Percentiles rank a stretch among this genome's conserved stretches.
Conservation (phyloP, 1,140 invertebrate genomes). For the Pseudomyrmex concolor region DNA sequence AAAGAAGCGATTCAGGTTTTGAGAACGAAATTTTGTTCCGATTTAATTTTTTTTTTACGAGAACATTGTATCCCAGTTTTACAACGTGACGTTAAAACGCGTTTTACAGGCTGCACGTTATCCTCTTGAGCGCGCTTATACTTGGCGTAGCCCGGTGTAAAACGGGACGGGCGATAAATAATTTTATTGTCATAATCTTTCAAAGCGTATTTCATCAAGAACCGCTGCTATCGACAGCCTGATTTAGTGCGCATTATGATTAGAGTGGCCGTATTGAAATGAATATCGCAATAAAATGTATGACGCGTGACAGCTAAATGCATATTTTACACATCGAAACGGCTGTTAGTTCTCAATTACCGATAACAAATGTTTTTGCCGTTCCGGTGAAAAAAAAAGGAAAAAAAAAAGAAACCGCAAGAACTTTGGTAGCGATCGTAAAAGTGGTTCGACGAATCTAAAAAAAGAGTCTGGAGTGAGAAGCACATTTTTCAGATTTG, state of each 20-base stretch:
- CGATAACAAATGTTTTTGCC: slow-evolving; percentile 9
- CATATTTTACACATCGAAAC: slow-evolving; percentile 21
- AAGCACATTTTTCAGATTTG: slow-evolving; percentile 35
- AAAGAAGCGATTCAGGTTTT: background rate
- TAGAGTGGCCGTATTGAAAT: slow-evolving; percentile 1
- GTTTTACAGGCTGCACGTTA: background rate
- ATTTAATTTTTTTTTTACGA: slow-evolving; percentile 4
- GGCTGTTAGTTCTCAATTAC: background rate
- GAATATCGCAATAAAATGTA: slow-evolving; percentile 12
- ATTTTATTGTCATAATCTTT: background rate
- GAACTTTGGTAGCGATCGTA: no score
- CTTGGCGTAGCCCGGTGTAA: slow-evolving; percentile 4
- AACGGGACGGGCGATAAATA: slow-evolving; percentile 24
- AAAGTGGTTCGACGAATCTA: background rate
- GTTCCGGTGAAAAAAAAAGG: background rate
- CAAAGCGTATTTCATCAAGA: slow-evolving; percentile 10
- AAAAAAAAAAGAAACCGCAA: background rate
- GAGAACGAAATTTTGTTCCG: background rate
- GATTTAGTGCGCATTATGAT: slow-evolving; percentile 23
- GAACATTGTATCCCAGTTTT: background rate
- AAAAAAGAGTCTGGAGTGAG: slow-evolving; percentile 14
- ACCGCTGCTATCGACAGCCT: slow-evolving; percentile 7
- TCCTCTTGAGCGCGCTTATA: slow-evolving; percentile 14
- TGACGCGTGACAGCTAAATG: slow-evolving; percentile 8
- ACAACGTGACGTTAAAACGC: slow-evolving; percentile 5